A percentile compares a stretch with the other conserved stretches of the same genome.
These are phyloP conservation scores for Macroglossus sobrinus DNA, from an alignment of 2,113 vertebrate genomes.

Conservation along the genomic window DNA sequence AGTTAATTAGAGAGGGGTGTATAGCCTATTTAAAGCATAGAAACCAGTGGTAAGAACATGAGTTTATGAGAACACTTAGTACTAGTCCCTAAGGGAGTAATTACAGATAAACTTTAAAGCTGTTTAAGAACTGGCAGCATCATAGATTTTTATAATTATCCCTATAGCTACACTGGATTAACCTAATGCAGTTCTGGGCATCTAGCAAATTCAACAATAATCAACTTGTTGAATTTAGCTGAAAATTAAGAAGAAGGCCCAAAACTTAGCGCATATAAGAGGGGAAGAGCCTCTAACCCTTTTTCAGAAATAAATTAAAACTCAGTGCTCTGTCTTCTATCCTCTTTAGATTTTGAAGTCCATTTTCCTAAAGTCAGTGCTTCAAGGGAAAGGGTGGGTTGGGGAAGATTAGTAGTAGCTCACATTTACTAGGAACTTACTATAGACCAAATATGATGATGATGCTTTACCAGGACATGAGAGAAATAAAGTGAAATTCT, in stretches of 20 bases:
- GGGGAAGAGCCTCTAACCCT: not conserved
- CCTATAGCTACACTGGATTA: not conserved
- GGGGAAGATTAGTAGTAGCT: not conserved
- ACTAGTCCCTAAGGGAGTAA: conserved; percentile 1
- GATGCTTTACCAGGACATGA: not conserved
- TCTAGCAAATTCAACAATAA: not conserved
- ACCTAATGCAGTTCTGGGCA: not conserved
- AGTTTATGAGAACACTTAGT: not conserved
- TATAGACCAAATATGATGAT: not conserved
- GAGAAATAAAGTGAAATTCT: not conserved
- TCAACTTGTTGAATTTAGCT: not conserved
- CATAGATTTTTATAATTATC: not conserved
- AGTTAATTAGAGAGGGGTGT: not conserved
- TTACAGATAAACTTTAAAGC: conserved; percentile 12
- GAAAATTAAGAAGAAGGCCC: not conserved
- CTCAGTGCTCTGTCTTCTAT: not conserved
- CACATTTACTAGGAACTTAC: not conserved
- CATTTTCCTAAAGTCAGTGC: conserved; percentile 10
- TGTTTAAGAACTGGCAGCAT: not conserved
- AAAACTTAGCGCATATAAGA: not conserved
- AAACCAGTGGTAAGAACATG: not conserved
- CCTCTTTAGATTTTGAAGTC: not conserved
- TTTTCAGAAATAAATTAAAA: conserved; percentile 6
- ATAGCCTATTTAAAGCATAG: not conserved
- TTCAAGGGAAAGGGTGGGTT: not conserved